phyloP scores from a whole-genome alignment of 1,140 invertebrate species.

The Brachionus manjavacas region DNA sequence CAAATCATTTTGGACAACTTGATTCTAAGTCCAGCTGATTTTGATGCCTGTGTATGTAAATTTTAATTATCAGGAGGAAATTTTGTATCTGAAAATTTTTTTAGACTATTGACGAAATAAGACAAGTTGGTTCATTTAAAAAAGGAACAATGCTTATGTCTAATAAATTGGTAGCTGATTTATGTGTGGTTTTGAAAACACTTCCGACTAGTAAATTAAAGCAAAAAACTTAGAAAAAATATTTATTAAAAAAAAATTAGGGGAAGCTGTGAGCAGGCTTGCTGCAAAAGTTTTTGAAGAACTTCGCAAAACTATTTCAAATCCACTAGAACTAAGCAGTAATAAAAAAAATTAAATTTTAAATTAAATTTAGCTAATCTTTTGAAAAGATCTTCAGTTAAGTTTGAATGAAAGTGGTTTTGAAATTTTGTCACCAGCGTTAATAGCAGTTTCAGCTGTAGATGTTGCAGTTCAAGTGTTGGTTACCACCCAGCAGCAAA shows the following conservation, averaged over 20 bases:
- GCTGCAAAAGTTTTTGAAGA: neutral
- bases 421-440: conserved; percentile 64
- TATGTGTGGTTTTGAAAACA: conserved; percentile 96
- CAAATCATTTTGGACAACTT: conserved; percentile 85
- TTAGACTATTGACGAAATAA: conserved; percentile 69
- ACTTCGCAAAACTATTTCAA: conserved; percentile 14
- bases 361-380: conserved; percentile 17
- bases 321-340: conserved; percentile 17
- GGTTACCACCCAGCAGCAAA: conserved; percentile 85
- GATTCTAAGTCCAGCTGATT: conserved; percentile 81
- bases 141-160: conserved; percentile 95
- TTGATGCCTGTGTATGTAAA: conserved; percentile 83
- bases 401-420: conserved; percentile 62
- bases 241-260: neutral
- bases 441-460: conserved; percentile 44
- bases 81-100: neutral
- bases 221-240: neutral
- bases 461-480: conserved; percentile 80
- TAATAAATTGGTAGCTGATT: conserved; percentile 81
- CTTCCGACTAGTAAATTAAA: conserved; percentile 71
- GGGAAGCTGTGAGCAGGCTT: conserved; percentile 8
- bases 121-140: conserved; percentile 93
- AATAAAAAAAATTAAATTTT: neutral
- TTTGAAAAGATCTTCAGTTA: conserved; percentile 53
- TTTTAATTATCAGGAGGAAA: neutral